phyloP scores from a whole-genome alignment of 2,797 vertebrate genomes.

The Artibeus lituratus region DNA sequence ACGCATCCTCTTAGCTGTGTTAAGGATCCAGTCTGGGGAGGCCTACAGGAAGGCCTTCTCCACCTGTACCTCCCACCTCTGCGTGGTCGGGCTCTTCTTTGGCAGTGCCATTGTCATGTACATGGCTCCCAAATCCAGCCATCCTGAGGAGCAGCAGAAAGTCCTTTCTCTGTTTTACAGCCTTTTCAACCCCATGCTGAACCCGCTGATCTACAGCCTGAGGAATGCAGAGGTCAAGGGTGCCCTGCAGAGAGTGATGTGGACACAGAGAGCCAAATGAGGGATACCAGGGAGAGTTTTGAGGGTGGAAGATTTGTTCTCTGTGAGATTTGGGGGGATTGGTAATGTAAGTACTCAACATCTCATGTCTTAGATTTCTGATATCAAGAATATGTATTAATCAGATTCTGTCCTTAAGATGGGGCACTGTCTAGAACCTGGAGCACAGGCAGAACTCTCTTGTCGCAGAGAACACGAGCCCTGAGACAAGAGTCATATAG shows the following conservation, averaged over 20 bases:
- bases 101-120: constrained; percentile 40
- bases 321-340: neutral
- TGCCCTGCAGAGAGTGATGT: neutral
- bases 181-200: constrained; percentile 62
- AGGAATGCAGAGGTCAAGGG: constrained; percentile 56
- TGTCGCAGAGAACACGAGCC: neutral
- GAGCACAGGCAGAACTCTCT: neutral
- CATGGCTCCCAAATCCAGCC: neutral
- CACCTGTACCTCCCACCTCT: constrained; percentile 62
- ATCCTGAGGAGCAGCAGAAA: constrained; percentile 38
- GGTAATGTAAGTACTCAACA: neutral
- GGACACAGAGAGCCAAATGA: constrained; percentile 17
- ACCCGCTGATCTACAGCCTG: constrained; percentile 60
- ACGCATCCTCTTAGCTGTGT: neutral
- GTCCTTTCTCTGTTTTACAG: constrained; percentile 62
- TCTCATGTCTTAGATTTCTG: neutral
- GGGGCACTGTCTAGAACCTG: neutral
- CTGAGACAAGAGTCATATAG: neutral
- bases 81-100: constrained; percentile 46
- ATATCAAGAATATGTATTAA: neutral
- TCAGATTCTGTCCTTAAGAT: neutral
- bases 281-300: neutral
- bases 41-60: constrained; percentile 55
- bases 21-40: neutral
- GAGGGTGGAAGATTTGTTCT: neutral